phyloP scores from a whole-genome alignment of 1,140 invertebrate species.

The Brevipalpus yothersi region DNA sequence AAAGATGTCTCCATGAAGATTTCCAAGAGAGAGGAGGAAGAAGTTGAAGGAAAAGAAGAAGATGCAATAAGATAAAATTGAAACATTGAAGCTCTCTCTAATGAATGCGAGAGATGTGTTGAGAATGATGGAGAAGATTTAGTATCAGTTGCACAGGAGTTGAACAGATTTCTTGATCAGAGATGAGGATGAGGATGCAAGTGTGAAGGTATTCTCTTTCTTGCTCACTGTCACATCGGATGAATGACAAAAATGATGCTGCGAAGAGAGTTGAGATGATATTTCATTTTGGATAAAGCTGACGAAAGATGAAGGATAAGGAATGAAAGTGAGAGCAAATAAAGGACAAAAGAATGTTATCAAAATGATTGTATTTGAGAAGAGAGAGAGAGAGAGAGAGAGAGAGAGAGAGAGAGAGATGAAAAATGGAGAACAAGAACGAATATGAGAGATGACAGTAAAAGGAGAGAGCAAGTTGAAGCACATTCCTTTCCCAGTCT shows the following conservation, averaged over 20 bases:
- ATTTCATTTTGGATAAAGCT: neutral
- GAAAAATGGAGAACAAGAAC: neutral
- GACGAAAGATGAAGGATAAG: neutral
- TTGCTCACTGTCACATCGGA: neutral
- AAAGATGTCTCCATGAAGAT: no score
- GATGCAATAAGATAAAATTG: no score
- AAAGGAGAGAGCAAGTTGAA: neutral
- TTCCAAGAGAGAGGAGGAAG: no score
- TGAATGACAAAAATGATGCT: neutral
- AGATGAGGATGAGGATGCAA: no score
- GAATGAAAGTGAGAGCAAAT: neutral
- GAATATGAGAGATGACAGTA: neutral
- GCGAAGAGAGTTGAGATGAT: neutral
- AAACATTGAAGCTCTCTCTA: no score
- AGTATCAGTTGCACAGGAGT: no score
- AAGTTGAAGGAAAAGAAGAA: no score
- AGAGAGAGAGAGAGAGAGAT: neutral
- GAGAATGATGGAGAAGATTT: no score
- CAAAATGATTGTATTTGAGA: neutral
- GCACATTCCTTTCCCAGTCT: neutral
- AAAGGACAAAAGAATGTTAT: neutral
- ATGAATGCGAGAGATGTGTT: no score
- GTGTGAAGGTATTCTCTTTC: neutral
- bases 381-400: conserved; percentile 1
- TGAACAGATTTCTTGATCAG: no score